Evolutionary conservation across 2,888 invertebrate species (phyloP).

Genomic region (Macaria notata): DNA sequence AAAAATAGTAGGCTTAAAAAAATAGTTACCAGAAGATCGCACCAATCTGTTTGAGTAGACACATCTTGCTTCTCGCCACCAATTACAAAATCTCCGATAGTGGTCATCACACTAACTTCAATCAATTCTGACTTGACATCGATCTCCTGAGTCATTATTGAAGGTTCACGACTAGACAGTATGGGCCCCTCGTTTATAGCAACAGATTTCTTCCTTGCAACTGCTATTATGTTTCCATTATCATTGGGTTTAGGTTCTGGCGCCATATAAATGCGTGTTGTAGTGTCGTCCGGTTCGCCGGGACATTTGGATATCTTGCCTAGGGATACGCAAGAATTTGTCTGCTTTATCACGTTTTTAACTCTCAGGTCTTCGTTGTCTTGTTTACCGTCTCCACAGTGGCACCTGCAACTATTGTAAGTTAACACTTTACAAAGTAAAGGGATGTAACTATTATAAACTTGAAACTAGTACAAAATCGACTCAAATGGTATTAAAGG

Average conservation of each 20-base stretch:
- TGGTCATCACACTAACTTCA: conserved; percentile 15
- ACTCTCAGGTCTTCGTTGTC: conserved; percentile 10
- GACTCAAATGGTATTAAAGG: too few species aligned
- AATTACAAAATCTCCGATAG: conserved; percentile 8
- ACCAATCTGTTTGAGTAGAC: conserved; percentile 61
- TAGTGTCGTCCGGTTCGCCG: conserved; percentile 1
- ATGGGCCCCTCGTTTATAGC: conserved; percentile 18
- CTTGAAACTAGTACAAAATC: too few species aligned
- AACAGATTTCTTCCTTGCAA: conserved; percentile 26
- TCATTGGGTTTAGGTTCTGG: conserved; percentile 2
- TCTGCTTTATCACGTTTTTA: conserved; percentile 22
- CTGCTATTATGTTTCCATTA: conserved; percentile 6
- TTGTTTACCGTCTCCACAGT: conserved; percentile 18
- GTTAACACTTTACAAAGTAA: too few species aligned
- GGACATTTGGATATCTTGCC: conserved; percentile 4
- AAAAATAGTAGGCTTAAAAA: too few species aligned
- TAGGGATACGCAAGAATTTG: conserved; percentile 25
- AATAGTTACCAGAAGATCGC: conserved; percentile 51
- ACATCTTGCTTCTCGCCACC: conserved; percentile 26
- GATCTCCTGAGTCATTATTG: conserved; percentile 5
- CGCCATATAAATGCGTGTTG: conserved; percentile 3
- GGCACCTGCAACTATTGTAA: conserved; percentile 14
- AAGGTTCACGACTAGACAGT: background rate
- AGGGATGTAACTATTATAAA: too few species aligned
- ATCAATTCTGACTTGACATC: conserved; percentile 9